Evolutionary conservation across 2,797 vertebrate species (phyloP).

Genomic region (Sebastes baramenuke): DNA sequence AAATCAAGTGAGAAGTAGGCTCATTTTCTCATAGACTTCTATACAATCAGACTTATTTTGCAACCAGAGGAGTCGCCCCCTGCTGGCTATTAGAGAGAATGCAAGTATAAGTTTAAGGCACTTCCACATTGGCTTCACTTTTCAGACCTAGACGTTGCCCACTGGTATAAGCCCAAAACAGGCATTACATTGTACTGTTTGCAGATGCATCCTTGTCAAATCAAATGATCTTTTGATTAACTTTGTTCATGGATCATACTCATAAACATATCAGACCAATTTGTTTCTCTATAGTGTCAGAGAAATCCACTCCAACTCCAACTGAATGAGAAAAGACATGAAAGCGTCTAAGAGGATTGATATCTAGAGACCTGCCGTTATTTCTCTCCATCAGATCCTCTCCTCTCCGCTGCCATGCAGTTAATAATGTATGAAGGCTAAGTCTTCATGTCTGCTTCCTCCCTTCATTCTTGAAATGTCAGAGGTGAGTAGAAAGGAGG

Average conservation of each 20-base stretch:
- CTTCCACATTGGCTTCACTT: not conserved
- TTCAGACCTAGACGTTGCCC: not conserved
- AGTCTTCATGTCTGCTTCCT: constrained; percentile 59
- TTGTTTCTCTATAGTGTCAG: not conserved
- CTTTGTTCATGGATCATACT: not conserved
- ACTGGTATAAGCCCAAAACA: not conserved
- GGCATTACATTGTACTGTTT: not conserved
- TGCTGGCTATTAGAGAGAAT: not conserved
- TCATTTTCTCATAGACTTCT: not conserved
- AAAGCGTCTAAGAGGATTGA: constrained; percentile 14
- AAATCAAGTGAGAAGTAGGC: not conserved
- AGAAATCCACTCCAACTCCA: constrained; percentile 5
- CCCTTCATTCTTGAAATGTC: constrained; percentile 70
- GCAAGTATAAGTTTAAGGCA: not conserved
- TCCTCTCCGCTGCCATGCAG: constrained; percentile 33
- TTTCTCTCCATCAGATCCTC: constrained; percentile 10
- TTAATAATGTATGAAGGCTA: constrained; percentile 76
- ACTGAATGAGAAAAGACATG: constrained; percentile 6
- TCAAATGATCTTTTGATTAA: not conserved
- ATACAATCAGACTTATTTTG: not conserved
- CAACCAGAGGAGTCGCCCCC: not conserved
- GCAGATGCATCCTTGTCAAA: not conserved
- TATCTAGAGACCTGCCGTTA: constrained; percentile 1
- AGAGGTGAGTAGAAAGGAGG: constrained; percentile 59
- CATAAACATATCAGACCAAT: constrained; percentile 1